Evolutionary conservation across 2,888 invertebrate species (phyloP), one percentile per base, ranked within the genome.

Genomic region (Nycteola revayana): DNA sequence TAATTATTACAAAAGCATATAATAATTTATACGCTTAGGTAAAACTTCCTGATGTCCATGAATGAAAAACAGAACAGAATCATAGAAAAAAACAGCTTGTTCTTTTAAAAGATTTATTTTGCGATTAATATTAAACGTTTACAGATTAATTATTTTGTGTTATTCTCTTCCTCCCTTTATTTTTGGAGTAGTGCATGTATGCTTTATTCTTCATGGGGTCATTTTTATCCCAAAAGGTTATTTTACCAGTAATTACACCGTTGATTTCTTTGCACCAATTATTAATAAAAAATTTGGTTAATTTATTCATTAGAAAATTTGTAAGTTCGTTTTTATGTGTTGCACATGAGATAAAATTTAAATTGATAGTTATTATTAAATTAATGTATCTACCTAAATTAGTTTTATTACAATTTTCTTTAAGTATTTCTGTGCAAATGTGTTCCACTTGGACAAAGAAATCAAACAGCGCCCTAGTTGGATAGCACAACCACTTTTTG

Each of bases 231-330:
- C 10, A 33, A 29, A 32, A 29, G 23, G 29, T 26, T 2, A 6
- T 23, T 28, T 38, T 38, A 5, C 33, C 33, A 30, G 29, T 39
- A 10, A 38, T 22, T n/a, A 33, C 20, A 28, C 14, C 30, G 23
- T 30, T 33, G 3, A 24, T 9, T 3, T 33, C 33, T 25, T 38
- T 38, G 22, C 38, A 39, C 31, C 34, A 39, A 5, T 34, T 34
- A 6, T 22, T 3, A 2, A 31, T 22, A 7, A 28, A 32, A 22
- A 38, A 39, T 10, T 7, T 28, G 26, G 31, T 32, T 3, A 27
- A 23, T 32, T 38, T 26, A 21, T 38, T 22, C n/a, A 38, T 10
- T 25, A 38, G 29, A 25, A 17, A 38, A 1, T 32, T 20, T 10
- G 11, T 10, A 25, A 20, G 2, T 7, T 21, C 20, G 25, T 10